These are phyloP conservation scores for Barypeithes pellucidus DNA, from an alignment of 2,888 invertebrate species.

Conservation along the genomic window DNA sequence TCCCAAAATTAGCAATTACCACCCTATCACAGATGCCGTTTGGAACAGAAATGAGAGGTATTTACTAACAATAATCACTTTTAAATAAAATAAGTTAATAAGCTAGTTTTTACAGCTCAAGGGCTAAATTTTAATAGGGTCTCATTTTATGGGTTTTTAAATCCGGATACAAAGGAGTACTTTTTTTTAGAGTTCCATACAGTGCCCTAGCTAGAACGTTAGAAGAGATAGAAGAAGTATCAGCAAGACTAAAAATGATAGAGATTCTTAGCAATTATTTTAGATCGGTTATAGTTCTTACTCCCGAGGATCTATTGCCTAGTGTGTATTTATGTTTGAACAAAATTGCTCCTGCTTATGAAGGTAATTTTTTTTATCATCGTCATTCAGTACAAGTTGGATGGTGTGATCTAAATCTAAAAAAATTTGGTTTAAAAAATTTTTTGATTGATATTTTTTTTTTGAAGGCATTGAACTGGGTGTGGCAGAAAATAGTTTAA, in stretches of 20 bases:
- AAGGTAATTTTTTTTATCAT: too few relatives aligned
- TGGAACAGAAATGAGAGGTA: conserved; percentile 84
- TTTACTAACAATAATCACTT: too few relatives aligned
- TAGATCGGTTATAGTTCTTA: conserved; percentile 89
- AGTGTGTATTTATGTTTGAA: conserved; percentile 97
- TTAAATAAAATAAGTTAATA: conserved; percentile 1
- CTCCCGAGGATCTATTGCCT: conserved; percentile 90
- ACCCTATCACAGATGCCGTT: conserved; percentile 87
- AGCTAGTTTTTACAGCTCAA: too few relatives aligned
- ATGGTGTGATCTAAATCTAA: too few relatives aligned
- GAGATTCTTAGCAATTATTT: conserved; percentile 94
- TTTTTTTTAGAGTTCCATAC: conserved; percentile 86
- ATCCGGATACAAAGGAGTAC: neutral
- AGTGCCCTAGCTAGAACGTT: conserved; percentile 92
- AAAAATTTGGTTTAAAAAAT: too few relatives aligned
- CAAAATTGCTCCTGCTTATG: conserved; percentile 95
- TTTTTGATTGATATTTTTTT: conserved; percentile 51
- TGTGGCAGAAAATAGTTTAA: conserved; percentile 94
- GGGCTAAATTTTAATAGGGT: too few relatives aligned
- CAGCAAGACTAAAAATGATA: conserved; percentile 90
- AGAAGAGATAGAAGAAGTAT: conserved; percentile 89
- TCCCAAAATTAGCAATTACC: conserved; percentile 82
- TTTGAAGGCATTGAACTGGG: conserved; percentile 84
- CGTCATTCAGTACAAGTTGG: too few relatives aligned
- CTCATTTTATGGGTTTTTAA: too few relatives aligned